These are phyloP conservation scores for Drosophila incognita DNA, from an alignment of 2,888 invertebrate genomes.

Conservation along the genomic window DNA sequence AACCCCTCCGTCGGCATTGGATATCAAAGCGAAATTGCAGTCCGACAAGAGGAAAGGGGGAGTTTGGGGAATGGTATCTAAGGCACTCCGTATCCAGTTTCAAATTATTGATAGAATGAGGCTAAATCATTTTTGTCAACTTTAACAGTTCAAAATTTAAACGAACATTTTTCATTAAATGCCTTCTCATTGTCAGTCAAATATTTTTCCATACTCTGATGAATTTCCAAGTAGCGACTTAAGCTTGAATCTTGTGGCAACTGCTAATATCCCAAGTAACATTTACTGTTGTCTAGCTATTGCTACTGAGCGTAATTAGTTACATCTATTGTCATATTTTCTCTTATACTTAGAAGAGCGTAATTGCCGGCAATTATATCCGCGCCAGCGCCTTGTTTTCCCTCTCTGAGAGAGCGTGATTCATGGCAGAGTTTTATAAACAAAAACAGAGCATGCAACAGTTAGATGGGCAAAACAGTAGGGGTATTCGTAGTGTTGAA, in stretches of 20 bases:
- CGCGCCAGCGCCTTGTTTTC: conserved; percentile 42
- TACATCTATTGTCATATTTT: background rate
- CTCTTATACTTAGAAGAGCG: conserved; percentile 35
- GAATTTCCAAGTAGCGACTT: background rate
- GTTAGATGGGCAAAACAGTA: conserved; percentile 32
- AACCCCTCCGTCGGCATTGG: background rate
- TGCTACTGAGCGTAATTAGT: background rate
- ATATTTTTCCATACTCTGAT: conserved; percentile 1
- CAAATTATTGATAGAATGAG: conserved; percentile 54
- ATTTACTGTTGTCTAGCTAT: conserved; percentile 3
- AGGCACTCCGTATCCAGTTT: conserved; percentile 48
- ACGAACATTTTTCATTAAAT: background rate
- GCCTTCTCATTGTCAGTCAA: conserved; percentile 1
- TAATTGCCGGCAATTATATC: conserved; percentile 48
- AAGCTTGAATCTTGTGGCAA: conserved; percentile 9
- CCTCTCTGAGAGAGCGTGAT: background rate
- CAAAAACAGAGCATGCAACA: conserved; percentile 66
- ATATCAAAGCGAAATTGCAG: conserved; percentile 9
- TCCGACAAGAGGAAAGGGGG: too few relatives aligned
- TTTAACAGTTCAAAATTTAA: conserved; percentile 20
- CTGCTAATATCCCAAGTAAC: conserved; percentile 3
- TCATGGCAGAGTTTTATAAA: conserved; percentile 31
- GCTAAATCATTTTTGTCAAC: conserved; percentile 1
- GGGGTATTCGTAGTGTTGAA: background rate
- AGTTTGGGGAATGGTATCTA: background rate